Evolutionary conservation across 2,797 vertebrate genomes (phyloP).

Genomic region (Pangasius sanitwongsei): DNA sequence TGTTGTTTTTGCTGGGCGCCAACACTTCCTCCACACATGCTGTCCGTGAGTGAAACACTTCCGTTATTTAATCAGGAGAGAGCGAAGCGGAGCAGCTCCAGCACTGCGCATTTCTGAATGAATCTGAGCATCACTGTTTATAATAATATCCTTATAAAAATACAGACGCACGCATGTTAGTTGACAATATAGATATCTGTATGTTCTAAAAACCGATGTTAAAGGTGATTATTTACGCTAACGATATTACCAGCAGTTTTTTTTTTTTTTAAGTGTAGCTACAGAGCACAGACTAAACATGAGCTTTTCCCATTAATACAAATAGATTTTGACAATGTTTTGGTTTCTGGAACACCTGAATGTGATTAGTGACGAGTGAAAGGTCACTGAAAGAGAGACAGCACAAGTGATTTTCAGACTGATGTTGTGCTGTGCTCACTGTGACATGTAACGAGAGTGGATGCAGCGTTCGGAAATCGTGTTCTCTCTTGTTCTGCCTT

Average conservation of each 20-base stretch:
- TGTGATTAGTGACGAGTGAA: not conserved
- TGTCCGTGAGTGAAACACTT: not conserved
- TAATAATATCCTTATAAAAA: no score
- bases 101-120: not conserved
- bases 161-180: not conserved
- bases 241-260: not conserved
- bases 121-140: not conserved
- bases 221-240: not conserved
- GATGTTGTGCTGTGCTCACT: not conserved
- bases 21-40: constrained; percentile 16
- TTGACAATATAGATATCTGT: not conserved
- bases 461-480: no score
- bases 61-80: not conserved
- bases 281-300: not conserved
- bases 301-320: not conserved
- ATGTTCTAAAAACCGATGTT: not conserved
- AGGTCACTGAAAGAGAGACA: not conserved
- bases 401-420: not conserved
- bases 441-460: not conserved
- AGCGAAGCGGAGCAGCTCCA: not conserved
- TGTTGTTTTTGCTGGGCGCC: not conserved
- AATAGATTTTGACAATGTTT: not conserved
- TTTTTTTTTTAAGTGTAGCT: not conserved
- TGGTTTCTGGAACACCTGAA: not conserved
- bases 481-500: not conserved